A percentile compares a stretch with the other conserved stretches of the same genome.
Evolutionary conservation across 2,888 invertebrate species (phyloP).

Genomic region (Anoncus sp.): DNA sequence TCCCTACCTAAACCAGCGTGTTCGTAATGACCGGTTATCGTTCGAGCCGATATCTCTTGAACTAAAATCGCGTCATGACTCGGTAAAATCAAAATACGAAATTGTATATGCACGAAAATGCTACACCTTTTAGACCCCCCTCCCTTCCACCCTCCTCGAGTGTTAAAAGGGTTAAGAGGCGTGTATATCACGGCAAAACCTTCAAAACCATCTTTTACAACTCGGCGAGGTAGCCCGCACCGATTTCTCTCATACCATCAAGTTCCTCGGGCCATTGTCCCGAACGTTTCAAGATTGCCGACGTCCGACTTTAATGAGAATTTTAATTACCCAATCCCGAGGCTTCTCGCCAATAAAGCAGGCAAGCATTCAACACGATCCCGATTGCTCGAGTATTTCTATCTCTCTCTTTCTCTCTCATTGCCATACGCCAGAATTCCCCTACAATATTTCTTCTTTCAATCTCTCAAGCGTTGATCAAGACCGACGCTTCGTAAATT

Average conservation of each 20-base stretch:
- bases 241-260: not conserved
- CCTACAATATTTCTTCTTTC: not conserved
- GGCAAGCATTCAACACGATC: conserved; percentile 31
- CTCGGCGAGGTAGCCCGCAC: conserved; percentile 11
- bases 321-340: conserved; percentile 75
- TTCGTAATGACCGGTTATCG: conserved; percentile 62
- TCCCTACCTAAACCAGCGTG: conserved; percentile 19
- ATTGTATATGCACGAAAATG: not conserved
- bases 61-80: conserved; percentile 27
- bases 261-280: conserved; percentile 69
- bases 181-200: not conserved
- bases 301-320: conserved; percentile 71
- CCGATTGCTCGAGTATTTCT: conserved; percentile 3
- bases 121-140: not conserved
- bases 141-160: not conserved
- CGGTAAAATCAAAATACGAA: conserved; percentile 31
- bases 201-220: conserved; percentile 5
- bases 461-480: not conserved
- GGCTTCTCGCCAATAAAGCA: conserved; percentile 59
- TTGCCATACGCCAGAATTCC: not conserved
- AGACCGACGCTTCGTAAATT: conserved; percentile 28
- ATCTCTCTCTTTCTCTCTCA: not conserved
- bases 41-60: conserved; percentile 45
- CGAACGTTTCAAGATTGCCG: conserved; percentile 71
- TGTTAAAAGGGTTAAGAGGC: conserved; percentile 19